Percentiles rank a stretch among this genome's conserved stretches.
phyloP scores from a whole-genome alignment of 2,113 vertebrate species.

The Chaetodon trifascialis region DNA sequence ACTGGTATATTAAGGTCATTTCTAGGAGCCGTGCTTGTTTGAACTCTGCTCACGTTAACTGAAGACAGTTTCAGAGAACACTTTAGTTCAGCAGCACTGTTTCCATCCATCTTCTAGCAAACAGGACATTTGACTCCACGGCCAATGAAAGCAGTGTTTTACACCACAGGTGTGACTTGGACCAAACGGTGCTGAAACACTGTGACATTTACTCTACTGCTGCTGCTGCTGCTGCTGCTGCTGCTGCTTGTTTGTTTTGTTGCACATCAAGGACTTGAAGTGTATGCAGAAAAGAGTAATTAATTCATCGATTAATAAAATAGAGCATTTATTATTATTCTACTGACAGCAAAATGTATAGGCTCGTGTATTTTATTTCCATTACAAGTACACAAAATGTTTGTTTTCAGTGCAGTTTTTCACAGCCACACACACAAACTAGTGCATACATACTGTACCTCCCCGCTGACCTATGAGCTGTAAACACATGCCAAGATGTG shows the following conservation, averaged over 20 bases:
- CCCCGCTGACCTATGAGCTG: conserved; percentile 58
- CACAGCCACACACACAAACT: not conserved
- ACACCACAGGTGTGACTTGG: not conserved
- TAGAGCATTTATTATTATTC: not conserved
- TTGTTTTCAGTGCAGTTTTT: not conserved
- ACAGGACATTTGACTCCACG: not conserved
- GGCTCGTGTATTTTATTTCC: not conserved
- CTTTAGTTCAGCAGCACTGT: not conserved
- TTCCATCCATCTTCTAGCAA: not conserved
- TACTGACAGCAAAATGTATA: not conserved
- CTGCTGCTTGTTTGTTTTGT: not conserved
- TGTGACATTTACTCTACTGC: not conserved
- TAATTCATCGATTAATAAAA: not conserved
- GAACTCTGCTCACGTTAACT: not conserved
- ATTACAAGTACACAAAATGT: not conserved
- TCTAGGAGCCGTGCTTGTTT: no score
- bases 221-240: not conserved
- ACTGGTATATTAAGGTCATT: not conserved
- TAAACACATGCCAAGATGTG: conserved; percentile 52
- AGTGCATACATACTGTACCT: not conserved
- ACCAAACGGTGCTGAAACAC: conserved; percentile 6
- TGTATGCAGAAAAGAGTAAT: not conserved
- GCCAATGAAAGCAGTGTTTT: not conserved
- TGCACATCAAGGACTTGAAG: not conserved
- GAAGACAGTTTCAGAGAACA: not conserved